A percentile compares a stretch with the other conserved stretches of the same genome.
phyloP scores from a whole-genome alignment of 2,797 vertebrate species.

The Tympanoctomys barrerae region DNA sequence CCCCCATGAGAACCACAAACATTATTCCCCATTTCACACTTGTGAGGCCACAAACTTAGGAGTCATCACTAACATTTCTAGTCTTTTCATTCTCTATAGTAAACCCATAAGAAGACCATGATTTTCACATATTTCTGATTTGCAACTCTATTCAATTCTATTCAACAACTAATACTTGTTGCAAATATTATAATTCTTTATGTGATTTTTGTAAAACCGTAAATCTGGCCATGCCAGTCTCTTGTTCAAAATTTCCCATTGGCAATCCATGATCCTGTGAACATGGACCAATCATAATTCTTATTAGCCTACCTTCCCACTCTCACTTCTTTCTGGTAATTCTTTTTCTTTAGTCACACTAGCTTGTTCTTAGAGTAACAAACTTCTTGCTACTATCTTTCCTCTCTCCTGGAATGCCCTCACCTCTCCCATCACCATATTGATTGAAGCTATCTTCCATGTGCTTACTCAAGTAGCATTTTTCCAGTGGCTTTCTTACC shows the following conservation, averaged over 20 bases:
- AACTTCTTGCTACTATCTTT: neutral
- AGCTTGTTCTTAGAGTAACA: neutral
- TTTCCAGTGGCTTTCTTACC: neutral
- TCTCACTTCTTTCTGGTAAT: neutral
- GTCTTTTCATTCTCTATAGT: neutral
- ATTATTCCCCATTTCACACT: neutral
- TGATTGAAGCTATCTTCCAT: neutral
- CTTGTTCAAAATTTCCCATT: neutral
- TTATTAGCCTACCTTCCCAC: neutral
- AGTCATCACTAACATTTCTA: neutral
- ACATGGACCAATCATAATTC: neutral
- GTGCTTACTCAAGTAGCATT: neutral
- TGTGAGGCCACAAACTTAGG: neutral
- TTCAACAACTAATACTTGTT: neutral
- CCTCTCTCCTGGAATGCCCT: neutral
- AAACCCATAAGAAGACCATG: neutral
- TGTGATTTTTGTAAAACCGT: constrained; percentile 2
- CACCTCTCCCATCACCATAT: neutral
- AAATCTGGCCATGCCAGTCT: neutral
- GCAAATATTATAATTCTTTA: neutral
- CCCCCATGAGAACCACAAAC: neutral
- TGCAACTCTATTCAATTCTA: neutral
- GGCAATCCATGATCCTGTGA: neutral
- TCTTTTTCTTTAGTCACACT: neutral
- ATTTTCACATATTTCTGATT: neutral